These are phyloP conservation scores for Sycophila sp. DNA, from an alignment of 1,140 invertebrate genomes.

Conservation along the genomic window DNA sequence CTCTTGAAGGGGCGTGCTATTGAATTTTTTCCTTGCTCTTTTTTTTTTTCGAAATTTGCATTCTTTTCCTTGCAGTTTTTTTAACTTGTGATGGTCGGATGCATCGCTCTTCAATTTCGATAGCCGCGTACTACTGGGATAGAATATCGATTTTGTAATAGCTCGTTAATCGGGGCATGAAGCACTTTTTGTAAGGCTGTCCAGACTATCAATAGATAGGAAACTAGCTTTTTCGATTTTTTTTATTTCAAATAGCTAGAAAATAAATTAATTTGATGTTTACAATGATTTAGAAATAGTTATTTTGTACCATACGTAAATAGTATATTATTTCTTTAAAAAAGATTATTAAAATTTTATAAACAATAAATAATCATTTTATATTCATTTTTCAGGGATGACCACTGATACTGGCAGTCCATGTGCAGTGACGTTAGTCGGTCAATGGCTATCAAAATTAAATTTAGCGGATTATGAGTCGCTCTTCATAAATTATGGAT, in stretches of 20 bases:
- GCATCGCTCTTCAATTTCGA: conserved; percentile 9
- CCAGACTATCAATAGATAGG: not conserved
- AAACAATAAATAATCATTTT: not conserved
- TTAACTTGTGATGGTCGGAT: not conserved
- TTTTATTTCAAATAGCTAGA: no score
- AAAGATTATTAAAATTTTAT: not conserved
- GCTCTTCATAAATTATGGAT: conserved; percentile 86
- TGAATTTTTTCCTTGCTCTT: conserved; percentile 1
- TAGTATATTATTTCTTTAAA: no score
- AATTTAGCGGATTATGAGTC: conserved; percentile 86
- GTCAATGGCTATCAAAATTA: conserved; percentile 82
- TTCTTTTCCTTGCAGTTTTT: not conserved
- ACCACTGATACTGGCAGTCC: conserved; percentile 60
- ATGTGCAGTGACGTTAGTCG: conserved; percentile 68
- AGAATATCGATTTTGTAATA: conserved; percentile 20
- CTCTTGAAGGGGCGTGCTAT: not conserved
- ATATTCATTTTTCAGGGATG: conserved; percentile 55
- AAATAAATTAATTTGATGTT: no score
- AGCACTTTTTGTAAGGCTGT: not conserved
- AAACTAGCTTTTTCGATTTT: no score
- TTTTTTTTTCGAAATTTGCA: not conserved
- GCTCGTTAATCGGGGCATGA: conserved; percentile 4
- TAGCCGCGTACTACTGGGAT: not conserved
- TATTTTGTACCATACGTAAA: no score
- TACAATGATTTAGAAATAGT: no score